Evolutionary conservation across 2,888 invertebrate genomes (phyloP).

Genomic region (Zygothrica quintamaculata): DNA sequence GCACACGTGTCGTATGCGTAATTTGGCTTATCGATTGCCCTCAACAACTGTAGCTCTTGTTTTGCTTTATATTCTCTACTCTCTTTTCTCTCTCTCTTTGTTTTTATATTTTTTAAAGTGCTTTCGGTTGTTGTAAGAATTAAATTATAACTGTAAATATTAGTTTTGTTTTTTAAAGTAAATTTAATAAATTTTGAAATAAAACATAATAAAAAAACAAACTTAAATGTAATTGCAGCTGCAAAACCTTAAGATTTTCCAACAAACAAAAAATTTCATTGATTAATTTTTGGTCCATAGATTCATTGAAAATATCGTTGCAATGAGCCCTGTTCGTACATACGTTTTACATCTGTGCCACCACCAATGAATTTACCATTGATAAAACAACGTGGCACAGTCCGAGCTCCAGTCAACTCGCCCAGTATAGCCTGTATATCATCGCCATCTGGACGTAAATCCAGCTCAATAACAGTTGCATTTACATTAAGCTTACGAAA

Average conservation of each 20-base stretch:
- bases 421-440: conserved; percentile 92
- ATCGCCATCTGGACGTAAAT: conserved; percentile 90
- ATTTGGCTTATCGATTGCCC: conserved; percentile 54
- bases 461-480: conserved; percentile 91
- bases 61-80: neutral
- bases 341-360: conserved; percentile 93
- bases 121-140: too few relatives aligned
- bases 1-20: conserved; percentile 60
- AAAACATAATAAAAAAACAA: conserved; percentile 27
- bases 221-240: conserved; percentile 16
- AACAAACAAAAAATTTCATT: too few relatives aligned
- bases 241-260: too few relatives aligned
- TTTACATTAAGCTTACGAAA: conserved; percentile 89
- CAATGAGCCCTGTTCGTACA: conserved; percentile 90
- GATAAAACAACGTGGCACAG: conserved; percentile 97
- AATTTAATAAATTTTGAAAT: conserved; percentile 13
- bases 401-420: conserved; percentile 92
- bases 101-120: too few relatives aligned
- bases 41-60: neutral
- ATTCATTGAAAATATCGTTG: conserved; percentile 85
- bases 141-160: too few relatives aligned
- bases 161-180: too few relatives aligned
- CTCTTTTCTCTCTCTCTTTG: too few relatives aligned
- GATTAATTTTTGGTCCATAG: too few relatives aligned
- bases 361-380: conserved; percentile 96